phyloP scores from a whole-genome alignment of 1,140 invertebrate genomes.

The Procambarus clarkii region DNA sequence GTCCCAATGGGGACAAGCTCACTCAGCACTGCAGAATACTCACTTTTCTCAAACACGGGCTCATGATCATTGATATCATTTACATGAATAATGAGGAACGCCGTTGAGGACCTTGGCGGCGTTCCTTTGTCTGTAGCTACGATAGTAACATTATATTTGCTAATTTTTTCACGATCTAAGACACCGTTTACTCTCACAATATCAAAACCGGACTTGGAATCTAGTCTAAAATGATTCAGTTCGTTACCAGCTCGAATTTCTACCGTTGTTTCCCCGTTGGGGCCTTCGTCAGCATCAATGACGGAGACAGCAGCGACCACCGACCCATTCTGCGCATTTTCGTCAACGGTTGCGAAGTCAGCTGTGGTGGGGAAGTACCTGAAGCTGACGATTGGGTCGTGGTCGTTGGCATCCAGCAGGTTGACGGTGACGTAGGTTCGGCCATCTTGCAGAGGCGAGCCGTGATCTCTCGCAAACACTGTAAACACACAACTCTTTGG shows the following conservation, averaged over 20 bases:
- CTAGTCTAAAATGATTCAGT: constrained; percentile 89
- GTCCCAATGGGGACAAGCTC: constrained; percentile 91
- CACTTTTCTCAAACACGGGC: constrained; percentile 94
- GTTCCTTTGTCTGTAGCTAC: constrained; percentile 92
- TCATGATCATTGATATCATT: constrained; percentile 97
- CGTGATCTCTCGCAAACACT: constrained; percentile 94
- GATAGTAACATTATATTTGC: constrained; percentile 93
- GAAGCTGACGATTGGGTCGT: constrained; percentile 94
- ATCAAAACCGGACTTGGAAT: constrained; percentile 89
- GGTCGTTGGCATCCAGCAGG: constrained; percentile 94
- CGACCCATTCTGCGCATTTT: constrained; percentile 91
- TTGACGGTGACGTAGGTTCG: constrained; percentile 96
- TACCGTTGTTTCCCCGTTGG: constrained; percentile 91
- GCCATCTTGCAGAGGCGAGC: constrained; percentile 89
- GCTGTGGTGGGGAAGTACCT: constrained; percentile 87
- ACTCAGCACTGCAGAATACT: constrained; percentile 91
- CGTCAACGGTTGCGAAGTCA: constrained; percentile 93
- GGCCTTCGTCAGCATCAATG: constrained; percentile 91
- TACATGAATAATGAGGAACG: constrained; percentile 92
- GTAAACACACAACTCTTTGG: constrained; percentile 95
- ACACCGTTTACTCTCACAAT: constrained; percentile 94
- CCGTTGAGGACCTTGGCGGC: constrained; percentile 87
- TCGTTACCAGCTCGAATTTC: constrained; percentile 93
- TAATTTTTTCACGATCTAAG: constrained; percentile 93
- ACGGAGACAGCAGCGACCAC: constrained; percentile 96